Evolutionary conservation across 2,113 vertebrate genomes (phyloP).

Genomic region (Coreoperca whiteheadi): DNA sequence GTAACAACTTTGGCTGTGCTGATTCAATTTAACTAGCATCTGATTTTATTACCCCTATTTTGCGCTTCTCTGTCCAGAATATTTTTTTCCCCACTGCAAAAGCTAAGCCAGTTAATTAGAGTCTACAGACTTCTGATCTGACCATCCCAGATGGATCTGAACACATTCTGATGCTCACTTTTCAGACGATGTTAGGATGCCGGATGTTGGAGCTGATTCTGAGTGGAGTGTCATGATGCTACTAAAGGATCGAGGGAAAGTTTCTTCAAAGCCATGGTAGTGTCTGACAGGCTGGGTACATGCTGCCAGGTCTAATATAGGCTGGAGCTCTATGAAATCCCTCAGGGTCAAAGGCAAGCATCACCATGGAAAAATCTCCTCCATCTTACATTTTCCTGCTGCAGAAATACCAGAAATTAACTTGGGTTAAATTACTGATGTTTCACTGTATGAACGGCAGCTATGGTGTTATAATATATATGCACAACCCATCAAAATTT

Average conservation of each 20-base stretch:
- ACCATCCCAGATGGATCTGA: slow-evolving; percentile 31
- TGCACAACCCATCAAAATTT: background rate
- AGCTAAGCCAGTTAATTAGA: slow-evolving; percentile 21
- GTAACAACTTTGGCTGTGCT: background rate
- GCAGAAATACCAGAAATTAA: slow-evolving; percentile 2
- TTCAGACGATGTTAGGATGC: slow-evolving; percentile 29
- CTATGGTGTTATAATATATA: background rate
- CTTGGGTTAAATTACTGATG: slow-evolving; percentile 14
- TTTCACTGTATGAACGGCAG: slow-evolving; percentile 3
- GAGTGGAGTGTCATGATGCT: slow-evolving; percentile 50
- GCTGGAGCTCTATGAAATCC: slow-evolving; percentile 56
- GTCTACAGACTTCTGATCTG: slow-evolving; percentile 18
- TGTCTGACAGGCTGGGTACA: slow-evolving; percentile 63
- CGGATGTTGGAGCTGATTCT: slow-evolving; percentile 36
- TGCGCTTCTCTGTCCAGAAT: background rate
- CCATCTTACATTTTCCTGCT: slow-evolving; percentile 4
- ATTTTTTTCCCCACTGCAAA: no score
- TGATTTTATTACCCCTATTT: background rate
- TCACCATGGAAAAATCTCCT: slow-evolving; percentile 43
- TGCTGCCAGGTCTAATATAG: slow-evolving; percentile 75
- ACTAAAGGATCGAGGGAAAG: slow-evolving; percentile 45
- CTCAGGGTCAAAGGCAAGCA: slow-evolving; percentile 28
- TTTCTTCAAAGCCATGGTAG: slow-evolving; percentile 57
- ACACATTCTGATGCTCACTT: slow-evolving; percentile 22
- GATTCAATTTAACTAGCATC: background rate